These are phyloP conservation scores for Chelmon rostratus DNA, from an alignment of 2,797 vertebrate genomes.

Conservation along the genomic window DNA sequence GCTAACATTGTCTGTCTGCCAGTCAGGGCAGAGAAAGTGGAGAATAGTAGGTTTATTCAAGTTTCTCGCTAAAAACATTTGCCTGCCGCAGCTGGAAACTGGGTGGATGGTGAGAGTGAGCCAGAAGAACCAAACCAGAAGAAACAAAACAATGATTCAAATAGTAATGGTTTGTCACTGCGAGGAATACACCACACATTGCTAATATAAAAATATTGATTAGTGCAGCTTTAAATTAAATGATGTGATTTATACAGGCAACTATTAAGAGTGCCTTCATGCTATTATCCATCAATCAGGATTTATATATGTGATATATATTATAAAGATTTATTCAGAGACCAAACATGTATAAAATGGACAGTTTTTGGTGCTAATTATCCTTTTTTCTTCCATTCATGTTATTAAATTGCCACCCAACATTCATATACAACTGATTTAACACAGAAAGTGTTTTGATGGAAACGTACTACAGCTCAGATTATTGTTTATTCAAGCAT, in stretches of 20 bases:
- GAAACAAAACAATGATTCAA: too few species aligned
- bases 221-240: background rate
- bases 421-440: background rate
- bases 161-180: too few species aligned
- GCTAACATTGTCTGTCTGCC: background rate
- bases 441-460: background rate
- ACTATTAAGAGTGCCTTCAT: too few species aligned
- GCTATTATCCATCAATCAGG: too few species aligned
- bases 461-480: background rate
- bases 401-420: background rate
- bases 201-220: background rate
- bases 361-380: too few species aligned
- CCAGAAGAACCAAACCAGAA: too few species aligned
- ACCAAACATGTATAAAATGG: too few species aligned
- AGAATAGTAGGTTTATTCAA: background rate
- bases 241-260: too few species aligned
- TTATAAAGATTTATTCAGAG: background rate
- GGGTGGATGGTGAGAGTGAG: background rate
- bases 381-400: background rate
- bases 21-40: background rate
- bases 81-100: background rate
- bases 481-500: background rate
- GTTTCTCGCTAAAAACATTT: background rate
- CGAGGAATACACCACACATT: too few species aligned
- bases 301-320: too few species aligned